Percentiles rank a stretch among this genome's conserved stretches.
Conservation (phyloP, 2,888 invertebrate species). For the Hemaris fuciformis region DNA sequence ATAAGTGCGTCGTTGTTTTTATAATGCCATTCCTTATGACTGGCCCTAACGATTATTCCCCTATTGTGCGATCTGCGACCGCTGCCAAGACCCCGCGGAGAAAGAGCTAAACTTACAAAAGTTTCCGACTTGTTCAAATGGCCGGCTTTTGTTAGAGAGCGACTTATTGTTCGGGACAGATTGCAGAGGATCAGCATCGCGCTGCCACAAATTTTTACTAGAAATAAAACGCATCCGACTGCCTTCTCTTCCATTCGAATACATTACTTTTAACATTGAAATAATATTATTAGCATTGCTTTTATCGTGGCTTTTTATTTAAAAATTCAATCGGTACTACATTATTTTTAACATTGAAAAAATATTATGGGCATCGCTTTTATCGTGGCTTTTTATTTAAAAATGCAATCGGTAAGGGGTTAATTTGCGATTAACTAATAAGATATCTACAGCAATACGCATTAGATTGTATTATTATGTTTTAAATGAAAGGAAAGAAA, state of each 20-base stretch:
- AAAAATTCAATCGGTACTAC: not conserved
- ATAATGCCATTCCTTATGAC: conserved; percentile 76
- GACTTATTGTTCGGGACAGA: conserved; percentile 81
- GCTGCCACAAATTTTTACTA: conserved; percentile 53
- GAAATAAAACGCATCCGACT: conserved; percentile 30
- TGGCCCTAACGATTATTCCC: conserved; percentile 77
- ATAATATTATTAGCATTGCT: not conserved
- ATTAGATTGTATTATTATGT: no score
- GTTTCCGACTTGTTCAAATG: conserved; percentile 80
- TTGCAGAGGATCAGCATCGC: conserved; percentile 72
- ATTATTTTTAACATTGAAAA: not conserved
- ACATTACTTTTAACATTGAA: not conserved
- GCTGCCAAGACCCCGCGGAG: conserved; percentile 74
- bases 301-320: not conserved
- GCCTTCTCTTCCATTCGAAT: conserved; percentile 10
- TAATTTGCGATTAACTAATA: no score
- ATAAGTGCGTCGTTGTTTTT: conserved; percentile 75
- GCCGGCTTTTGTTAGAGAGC: conserved; percentile 78
- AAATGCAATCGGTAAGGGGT: no score
- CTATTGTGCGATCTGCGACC: conserved; percentile 69
- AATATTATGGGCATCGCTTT: not conserved
- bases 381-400: not conserved
- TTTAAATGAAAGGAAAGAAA: no score
- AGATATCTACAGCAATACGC: no score
- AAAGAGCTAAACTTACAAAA: conserved; percentile 80